Base-by-base conservation (phyloP, 2,888 invertebrate species). In the Cataglyphis livida region DNA sequence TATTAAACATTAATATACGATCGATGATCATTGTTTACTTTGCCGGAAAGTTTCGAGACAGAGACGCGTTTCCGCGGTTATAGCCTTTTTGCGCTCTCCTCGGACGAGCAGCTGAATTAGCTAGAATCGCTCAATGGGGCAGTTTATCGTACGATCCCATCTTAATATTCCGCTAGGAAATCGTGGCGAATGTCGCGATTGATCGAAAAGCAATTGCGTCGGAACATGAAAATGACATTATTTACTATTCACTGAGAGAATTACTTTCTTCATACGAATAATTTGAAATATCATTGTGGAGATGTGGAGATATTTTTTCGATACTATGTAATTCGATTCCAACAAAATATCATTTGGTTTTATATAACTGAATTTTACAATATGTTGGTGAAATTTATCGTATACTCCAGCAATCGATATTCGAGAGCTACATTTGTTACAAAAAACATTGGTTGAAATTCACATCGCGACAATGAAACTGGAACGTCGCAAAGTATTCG, bases 81-180 rank as follows among this genome's bases (percentile, higher is more conserved):
- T 85, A 78, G 81, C 51, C 79, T 25, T 74, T 82, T 41, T 64
- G 62, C 71, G 51, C 59, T 76, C 75, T 85, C 71, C 12, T 57
- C 25, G 59, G 64, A 15, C 62, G 9, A 74, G 82, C 62, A 57
- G 68, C n/a, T 44, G 73, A 86, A 61, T 84, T 54, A 70, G 57
- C 32, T 54, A n/a, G 66, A 70, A 73, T 85, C 82, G 82, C 74
- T 74, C 38, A 12, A 41, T 62, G 74, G 35, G 65, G 82, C 71
- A 61, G 75, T 71, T 59, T 44, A 71, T 87, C 79, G 38, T 18
- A 18, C 18, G 41, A 15, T 57, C 5, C 35, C 48, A 87, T 87
- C 85, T 87, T 82, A 85, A 83, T 78, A 81, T 84, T 85, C 41
- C 0, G 25, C 35, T 15, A 15, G 66, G 68, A 71, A 64, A 57